A percentile compares a stretch with the other conserved stretches of the same genome.
Evolutionary conservation across 2,888 invertebrate species (phyloP).

Genomic region (Operophtera brumata): DNA sequence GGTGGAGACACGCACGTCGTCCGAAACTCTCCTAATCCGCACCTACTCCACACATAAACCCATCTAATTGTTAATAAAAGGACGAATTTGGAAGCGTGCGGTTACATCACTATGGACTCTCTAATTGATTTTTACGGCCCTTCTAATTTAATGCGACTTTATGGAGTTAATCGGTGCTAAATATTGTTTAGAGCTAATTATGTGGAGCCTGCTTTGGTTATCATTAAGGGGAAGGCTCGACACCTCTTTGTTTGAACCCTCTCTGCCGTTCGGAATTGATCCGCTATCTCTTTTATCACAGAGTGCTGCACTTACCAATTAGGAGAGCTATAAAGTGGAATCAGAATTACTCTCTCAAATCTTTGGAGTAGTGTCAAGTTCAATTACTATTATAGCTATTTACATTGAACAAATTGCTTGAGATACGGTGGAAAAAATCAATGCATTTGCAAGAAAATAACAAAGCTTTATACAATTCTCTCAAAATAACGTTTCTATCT

Average conservation of each 20-base stretch:
- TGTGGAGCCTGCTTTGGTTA: slow-evolving; percentile 57
- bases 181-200: slow-evolving; percentile 70
- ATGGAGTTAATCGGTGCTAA: slow-evolving; percentile 65
- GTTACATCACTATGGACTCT: slow-evolving; percentile 65
- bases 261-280: slow-evolving; percentile 17
- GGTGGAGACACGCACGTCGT: slow-evolving; percentile 70
- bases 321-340: slow-evolving; percentile 13
- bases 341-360: slow-evolving; percentile 29
- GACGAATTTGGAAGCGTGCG: slow-evolving; percentile 72
- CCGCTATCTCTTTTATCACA: slow-evolving; percentile 23
- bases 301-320: slow-evolving; percentile 21
- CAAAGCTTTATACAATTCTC: not conserved
- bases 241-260: slow-evolving; percentile 43
- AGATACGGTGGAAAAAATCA: not conserved
- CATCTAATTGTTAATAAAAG: slow-evolving; percentile 80
- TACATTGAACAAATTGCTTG: not conserved
- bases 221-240: slow-evolving; percentile 46
- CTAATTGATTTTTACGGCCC: slow-evolving; percentile 77
- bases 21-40: slow-evolving; percentile 71
- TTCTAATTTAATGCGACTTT: slow-evolving; percentile 67
- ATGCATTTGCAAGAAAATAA: not conserved
- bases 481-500: slow-evolving; percentile 9
- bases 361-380: slow-evolving; percentile 6
- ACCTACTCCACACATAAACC: slow-evolving; percentile 77
- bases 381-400: not conserved